Conservation (phyloP, 2,888 invertebrate genomes). For the Tetanocera ferruginea region DNA sequence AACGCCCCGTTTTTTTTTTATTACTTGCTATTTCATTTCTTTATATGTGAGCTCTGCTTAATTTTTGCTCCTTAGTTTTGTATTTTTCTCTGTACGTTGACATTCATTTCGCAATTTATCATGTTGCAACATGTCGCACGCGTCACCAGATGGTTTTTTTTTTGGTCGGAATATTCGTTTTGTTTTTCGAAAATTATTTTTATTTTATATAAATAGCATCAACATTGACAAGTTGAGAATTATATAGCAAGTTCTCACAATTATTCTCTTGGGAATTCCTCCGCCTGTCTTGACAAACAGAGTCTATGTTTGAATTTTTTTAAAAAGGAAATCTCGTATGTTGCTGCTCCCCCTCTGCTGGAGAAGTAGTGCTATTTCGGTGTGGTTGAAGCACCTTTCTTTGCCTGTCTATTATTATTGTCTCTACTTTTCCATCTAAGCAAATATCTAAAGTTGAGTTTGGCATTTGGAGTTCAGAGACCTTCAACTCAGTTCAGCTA, state of each 20-base stretch:
- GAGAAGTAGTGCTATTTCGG: not conserved
- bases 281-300: not conserved
- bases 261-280: not conserved
- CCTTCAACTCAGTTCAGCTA: not conserved
- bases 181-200: not conserved
- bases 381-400: not conserved
- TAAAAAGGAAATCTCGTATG: not conserved
- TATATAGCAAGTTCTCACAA: not conserved
- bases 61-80: not conserved
- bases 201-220: constrained; percentile 19
- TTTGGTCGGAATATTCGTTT: not conserved
- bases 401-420: too few species aligned
- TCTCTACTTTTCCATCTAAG: not conserved
- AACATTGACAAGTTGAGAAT: constrained; percentile 4
- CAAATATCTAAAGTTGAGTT: not conserved
- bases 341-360: not conserved
- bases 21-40: not conserved
- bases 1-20: constrained; percentile 18
- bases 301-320: not conserved
- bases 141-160: constrained; percentile 17
- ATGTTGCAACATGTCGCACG: constrained; percentile 36
- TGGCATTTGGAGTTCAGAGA: constrained; percentile 4
- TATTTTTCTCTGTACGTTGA: not conserved
- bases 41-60: not conserved
- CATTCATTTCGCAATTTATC: constrained; percentile 37